Evolutionary conservation across 2,797 vertebrate genomes (phyloP).

Genomic region (Bryconaethiops microstoma): DNA sequence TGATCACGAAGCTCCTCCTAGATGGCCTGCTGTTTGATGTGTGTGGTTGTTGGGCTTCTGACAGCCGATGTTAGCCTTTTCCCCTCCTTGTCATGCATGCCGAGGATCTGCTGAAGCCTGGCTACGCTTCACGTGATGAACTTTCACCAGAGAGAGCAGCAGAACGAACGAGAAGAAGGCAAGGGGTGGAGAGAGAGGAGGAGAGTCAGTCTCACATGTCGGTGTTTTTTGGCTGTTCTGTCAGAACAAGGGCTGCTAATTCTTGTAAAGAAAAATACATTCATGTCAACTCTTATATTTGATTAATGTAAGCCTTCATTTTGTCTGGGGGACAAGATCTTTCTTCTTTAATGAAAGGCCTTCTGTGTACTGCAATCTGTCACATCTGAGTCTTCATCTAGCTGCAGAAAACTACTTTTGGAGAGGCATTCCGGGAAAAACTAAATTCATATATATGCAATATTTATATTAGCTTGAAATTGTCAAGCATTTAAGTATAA

Average conservation of each 20-base stretch:
- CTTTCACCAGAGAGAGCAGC: not conserved
- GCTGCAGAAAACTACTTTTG: no score
- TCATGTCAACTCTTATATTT: not conserved
- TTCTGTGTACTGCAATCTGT: constrained; percentile 61
- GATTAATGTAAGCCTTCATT: not conserved
- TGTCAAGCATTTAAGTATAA: no score
- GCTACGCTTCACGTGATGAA: not conserved
- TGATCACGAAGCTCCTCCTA: not conserved
- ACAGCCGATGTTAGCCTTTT: constrained; percentile 3
- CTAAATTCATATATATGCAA: no score
- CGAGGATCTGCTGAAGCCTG: not conserved
- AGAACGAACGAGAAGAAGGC: not conserved
- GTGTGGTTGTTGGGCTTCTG: not conserved
- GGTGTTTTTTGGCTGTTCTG: not conserved
- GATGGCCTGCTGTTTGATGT: not conserved
- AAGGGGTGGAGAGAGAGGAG: not conserved
- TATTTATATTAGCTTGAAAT: no score
- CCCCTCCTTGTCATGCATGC: not conserved
- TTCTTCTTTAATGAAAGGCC: not conserved
- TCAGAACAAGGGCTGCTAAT: not conserved
- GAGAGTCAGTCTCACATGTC: not conserved
- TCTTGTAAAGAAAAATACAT: no score
- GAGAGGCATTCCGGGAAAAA: no score
- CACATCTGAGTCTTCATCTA: no score
- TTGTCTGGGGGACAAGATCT: no score